A percentile compares a stretch with the other conserved stretches of the same genome.
Evolutionary conservation across 2,113 vertebrate genomes (phyloP).

Genomic region (Rousettus leschenaultii): DNA sequence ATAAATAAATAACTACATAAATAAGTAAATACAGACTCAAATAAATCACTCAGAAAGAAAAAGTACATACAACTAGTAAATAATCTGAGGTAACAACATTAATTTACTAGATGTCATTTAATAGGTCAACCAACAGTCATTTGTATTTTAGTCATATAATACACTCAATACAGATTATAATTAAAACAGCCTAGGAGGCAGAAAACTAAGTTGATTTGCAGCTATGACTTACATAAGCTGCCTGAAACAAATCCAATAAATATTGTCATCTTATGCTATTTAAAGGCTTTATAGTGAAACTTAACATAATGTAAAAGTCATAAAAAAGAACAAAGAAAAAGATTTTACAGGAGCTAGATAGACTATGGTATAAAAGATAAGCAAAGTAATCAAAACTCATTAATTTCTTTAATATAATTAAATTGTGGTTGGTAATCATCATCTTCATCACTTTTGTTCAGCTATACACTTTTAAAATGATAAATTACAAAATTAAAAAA

Average conservation of each 20-base stretch:
- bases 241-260: background rate
- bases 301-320: background rate
- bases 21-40: background rate
- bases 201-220: background rate
- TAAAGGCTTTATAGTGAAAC: background rate
- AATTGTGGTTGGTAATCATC: background rate
- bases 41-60: background rate
- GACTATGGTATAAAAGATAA: background rate
- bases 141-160: background rate
- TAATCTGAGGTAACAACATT: background rate
- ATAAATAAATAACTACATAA: background rate
- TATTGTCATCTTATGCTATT: background rate
- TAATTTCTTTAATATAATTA: constrained; percentile 3
- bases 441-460: background rate
- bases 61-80: background rate
- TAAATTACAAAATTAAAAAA: constrained; percentile 45
- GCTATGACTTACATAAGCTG: background rate
- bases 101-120: background rate
- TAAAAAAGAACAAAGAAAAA: background rate
- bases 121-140: background rate
- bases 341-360: constrained; percentile 1
- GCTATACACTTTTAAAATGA: background rate
- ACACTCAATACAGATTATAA: background rate
- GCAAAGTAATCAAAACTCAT: background rate
- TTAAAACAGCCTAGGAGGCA: constrained; percentile 6